Percentiles rank a stretch among this genome's conserved stretches.
Evolutionary conservation across 2,888 invertebrate species (phyloP).

Genomic region (Amphipoea lucens): DNA sequence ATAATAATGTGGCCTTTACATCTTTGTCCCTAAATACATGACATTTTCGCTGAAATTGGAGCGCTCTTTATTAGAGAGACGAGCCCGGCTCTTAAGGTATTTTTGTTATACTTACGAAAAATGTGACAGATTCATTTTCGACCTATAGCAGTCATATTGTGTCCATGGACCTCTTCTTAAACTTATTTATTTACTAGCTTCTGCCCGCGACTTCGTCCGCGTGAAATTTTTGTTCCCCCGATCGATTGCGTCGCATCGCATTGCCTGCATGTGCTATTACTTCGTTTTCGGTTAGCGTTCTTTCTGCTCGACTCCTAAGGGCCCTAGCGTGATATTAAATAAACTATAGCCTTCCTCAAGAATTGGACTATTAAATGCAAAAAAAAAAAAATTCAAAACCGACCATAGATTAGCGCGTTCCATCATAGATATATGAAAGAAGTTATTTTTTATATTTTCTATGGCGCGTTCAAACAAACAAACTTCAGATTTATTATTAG

Average conservation of each 20-base stretch:
- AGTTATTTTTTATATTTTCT: too few species aligned
- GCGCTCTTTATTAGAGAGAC: slow-evolving; percentile 20
- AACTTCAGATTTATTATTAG: neutral
- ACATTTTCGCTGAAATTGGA: slow-evolving; percentile 48
- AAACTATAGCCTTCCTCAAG: neutral
- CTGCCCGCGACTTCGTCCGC: too few species aligned
- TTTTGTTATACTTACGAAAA: neutral
- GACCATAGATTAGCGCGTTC: too few species aligned
- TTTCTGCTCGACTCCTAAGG: neutral
- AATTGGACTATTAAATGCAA: too few species aligned
- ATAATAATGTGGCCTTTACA: slow-evolving; percentile 15
- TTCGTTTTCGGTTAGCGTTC: too few species aligned
- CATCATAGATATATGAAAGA: too few species aligned
- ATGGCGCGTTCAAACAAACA: too few species aligned
- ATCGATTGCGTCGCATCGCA: too few species aligned
- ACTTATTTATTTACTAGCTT: too few species aligned
- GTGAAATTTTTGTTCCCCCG: too few species aligned
- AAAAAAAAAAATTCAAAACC: too few species aligned
- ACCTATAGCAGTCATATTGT: neutral
- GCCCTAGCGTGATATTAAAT: neutral
- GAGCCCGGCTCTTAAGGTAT: slow-evolving; percentile 14
- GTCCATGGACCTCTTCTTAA: neutral
- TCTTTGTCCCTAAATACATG: slow-evolving; percentile 23
- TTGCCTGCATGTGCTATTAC: too few species aligned
- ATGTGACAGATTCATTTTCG: slow-evolving; percentile 18